phyloP scores from a whole-genome alignment of 2,113 vertebrate species.

The Saguinus imperator region DNA sequence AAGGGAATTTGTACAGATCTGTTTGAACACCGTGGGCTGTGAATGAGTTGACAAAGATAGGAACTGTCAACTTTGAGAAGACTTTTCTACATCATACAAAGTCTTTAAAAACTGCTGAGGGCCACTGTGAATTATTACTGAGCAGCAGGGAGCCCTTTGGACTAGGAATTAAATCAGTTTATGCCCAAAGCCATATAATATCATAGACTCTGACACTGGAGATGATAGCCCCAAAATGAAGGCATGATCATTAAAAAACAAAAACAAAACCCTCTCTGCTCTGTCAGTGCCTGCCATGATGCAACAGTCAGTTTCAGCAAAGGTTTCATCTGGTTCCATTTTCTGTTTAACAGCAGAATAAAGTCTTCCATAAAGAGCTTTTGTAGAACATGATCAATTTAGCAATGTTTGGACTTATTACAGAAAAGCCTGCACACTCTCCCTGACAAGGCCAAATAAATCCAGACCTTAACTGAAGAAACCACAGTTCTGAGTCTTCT shows the following conservation, averaged over 20 bases:
- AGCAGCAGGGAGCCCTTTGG: background rate
- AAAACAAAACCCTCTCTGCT: background rate
- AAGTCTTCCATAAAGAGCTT: background rate
- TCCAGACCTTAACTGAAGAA: background rate
- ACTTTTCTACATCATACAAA: background rate
- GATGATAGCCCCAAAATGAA: background rate
- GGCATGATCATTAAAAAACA: background rate
- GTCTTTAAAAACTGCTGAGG: background rate
- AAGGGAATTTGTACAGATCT: background rate
- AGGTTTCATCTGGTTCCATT: background rate
- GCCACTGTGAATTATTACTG: background rate
- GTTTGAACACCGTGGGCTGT: background rate
- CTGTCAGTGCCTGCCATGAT: background rate
- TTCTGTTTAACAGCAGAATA: background rate
- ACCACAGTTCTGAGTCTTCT: background rate
- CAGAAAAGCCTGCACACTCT: background rate
- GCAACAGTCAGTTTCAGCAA: background rate
- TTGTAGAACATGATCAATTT: background rate
- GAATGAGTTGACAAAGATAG: background rate
- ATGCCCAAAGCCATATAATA: background rate
- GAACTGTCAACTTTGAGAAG: background rate
- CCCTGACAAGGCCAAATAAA: background rate
- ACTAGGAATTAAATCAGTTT: background rate
- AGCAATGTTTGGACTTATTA: background rate
- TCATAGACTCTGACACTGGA: background rate